These are phyloP conservation scores for Epinephelus coioides DNA, from an alignment of 2,797 vertebrate genomes.

Conservation along the genomic window DNA sequence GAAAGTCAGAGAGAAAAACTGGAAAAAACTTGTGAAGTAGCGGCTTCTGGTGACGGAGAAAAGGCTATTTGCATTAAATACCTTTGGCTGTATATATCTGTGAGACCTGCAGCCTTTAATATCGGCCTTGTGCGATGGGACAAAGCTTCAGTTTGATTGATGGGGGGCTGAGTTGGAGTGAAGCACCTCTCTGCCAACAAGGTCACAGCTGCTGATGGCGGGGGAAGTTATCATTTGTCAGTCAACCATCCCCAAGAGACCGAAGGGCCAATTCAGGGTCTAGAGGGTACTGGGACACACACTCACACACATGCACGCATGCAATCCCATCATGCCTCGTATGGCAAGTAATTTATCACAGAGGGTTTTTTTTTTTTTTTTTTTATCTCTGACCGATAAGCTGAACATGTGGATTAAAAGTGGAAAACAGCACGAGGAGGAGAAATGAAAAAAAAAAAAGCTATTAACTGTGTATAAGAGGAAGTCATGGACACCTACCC, in stretches of 20 bases:
- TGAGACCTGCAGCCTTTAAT: slow-evolving; percentile 31
- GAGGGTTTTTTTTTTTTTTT: not conserved
- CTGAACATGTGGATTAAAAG: slow-evolving; percentile 18
- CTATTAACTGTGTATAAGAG: slow-evolving; percentile 29
- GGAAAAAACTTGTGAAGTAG: slow-evolving; percentile 2
- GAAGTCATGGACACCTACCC: slow-evolving; percentile 84
- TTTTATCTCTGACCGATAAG: slow-evolving; percentile 33
- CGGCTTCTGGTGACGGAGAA: not conserved
- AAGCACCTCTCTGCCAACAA: slow-evolving; percentile 58
- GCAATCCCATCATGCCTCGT: slow-evolving; percentile 24
- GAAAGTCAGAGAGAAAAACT: not conserved
- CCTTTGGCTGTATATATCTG: not conserved
- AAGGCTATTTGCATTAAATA: slow-evolving; percentile 32
- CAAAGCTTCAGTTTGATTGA: slow-evolving; percentile 52
- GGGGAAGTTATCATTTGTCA: slow-evolving; percentile 56
- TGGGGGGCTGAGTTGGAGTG: slow-evolving; percentile 22
- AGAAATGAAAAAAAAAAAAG: slow-evolving; percentile 27
- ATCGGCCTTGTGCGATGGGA: slow-evolving; percentile 23
- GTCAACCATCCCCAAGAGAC: slow-evolving; percentile 44
- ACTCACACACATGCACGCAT: slow-evolving; percentile 4
- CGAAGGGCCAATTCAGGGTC: slow-evolving; percentile 17
- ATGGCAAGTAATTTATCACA: slow-evolving; percentile 42
- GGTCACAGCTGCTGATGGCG: slow-evolving; percentile 58
- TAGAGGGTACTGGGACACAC: not conserved
- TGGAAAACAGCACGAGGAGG: slow-evolving; percentile 23